These are phyloP conservation scores for Protophormia terraenovae DNA, from an alignment of 2,888 invertebrate species.

Conservation along the genomic window DNA sequence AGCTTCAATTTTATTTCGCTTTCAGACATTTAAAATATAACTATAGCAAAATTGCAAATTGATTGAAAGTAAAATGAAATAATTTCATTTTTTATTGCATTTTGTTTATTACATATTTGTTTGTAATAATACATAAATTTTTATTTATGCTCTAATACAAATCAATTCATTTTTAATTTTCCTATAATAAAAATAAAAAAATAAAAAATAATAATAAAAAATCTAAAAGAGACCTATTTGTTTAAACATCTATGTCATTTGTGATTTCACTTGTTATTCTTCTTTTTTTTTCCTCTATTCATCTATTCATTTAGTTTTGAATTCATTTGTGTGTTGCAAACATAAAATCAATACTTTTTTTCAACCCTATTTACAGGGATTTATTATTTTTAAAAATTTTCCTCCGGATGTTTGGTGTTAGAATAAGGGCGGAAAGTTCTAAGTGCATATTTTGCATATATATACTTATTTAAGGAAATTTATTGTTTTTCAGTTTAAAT, in stretches of 20 bases:
- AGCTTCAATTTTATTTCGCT: not conserved
- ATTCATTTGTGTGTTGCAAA: slow-evolving; percentile 23
- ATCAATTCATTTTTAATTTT: slow-evolving; percentile 33
- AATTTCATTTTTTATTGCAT: not conserved
- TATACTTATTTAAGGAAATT: not conserved
- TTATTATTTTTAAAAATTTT: not conserved
- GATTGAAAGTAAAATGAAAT: slow-evolving; percentile 50
- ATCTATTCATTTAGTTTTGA: not conserved
- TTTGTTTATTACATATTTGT: not conserved
- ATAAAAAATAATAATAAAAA: not conserved
- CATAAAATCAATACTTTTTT: slow-evolving; percentile 63
- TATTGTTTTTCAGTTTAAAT: not conserved
- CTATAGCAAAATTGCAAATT: slow-evolving; percentile 3
- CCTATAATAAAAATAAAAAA: not conserved
- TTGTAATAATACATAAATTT: too few relatives aligned
- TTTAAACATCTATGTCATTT: slow-evolving; percentile 34
- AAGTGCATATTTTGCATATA: slow-evolving; percentile 24
- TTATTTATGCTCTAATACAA: slow-evolving; percentile 42
- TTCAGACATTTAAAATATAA: not conserved
- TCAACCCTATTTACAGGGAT: slow-evolving; percentile 33
- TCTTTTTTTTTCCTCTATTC: slow-evolving; percentile 15
- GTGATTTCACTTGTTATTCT: not conserved
- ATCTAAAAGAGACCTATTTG: too few relatives aligned
- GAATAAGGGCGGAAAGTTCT: slow-evolving; percentile 49
- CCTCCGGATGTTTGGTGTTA: not conserved